phyloP scores from a whole-genome alignment of 2,797 vertebrate genomes.

The Lindbergichthys nudifrons region DNA sequence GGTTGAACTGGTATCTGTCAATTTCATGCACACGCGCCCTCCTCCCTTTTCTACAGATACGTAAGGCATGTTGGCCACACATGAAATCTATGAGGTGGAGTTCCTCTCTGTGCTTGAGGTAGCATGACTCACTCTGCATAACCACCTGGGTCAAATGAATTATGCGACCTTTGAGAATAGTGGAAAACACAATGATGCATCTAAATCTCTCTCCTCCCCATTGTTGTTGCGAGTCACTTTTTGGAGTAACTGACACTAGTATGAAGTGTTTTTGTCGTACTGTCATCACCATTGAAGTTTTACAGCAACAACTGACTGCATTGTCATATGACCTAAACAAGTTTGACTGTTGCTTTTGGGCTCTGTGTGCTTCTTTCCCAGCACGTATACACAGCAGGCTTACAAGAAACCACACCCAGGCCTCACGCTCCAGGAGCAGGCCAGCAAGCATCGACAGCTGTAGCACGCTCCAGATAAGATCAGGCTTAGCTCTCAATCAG shows the following conservation, averaged over 20 bases:
- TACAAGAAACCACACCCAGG: conserved; percentile 74
- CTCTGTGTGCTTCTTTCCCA: conserved; percentile 40
- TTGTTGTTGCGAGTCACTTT: conserved; percentile 9
- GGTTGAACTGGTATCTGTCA: conserved; percentile 41
- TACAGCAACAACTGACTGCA: conserved; percentile 27
- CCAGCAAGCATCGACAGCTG: conserved; percentile 58
- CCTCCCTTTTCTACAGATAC: conserved; percentile 26
- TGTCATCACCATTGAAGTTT: conserved; percentile 31
- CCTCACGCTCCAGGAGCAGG: conserved; percentile 55
- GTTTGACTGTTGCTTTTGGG: conserved; percentile 53
- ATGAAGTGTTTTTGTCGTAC: conserved; percentile 3
- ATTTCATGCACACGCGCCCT: conserved; percentile 11
- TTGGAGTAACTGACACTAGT: conserved; percentile 20
- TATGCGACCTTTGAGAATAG: conserved; percentile 63
- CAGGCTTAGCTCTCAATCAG: conserved; percentile 32
- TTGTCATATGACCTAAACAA: conserved; percentile 62
- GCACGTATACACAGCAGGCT: conserved; percentile 44
- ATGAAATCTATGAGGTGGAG: conserved; percentile 50
- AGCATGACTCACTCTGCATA: conserved; percentile 64
- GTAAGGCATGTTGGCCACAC: conserved; percentile 47
- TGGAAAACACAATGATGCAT: conserved; percentile 45
- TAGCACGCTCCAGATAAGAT: conserved; percentile 68
- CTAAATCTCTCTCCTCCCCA: conserved; percentile 20
- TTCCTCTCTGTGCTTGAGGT: conserved; percentile 36
- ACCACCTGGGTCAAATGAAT: conserved; percentile 64